Conservation (phyloP, 2,888 invertebrate genomes). For the Drosophila borealis region DNA sequence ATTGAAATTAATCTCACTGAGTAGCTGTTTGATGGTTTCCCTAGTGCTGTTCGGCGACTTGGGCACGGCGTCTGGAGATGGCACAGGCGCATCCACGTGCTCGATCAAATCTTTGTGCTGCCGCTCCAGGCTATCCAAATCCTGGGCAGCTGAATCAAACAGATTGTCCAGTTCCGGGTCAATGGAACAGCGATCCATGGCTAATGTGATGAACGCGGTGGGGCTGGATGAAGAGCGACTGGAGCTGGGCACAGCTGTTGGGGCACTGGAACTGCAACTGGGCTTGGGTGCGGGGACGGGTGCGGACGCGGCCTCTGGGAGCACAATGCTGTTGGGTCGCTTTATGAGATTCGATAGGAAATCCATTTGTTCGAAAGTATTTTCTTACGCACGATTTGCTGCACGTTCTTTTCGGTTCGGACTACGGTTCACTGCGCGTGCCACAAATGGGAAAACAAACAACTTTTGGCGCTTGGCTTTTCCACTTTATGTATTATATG, state of each 20-base stretch:
- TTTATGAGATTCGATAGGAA: constrained; percentile 84
- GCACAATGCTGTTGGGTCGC: constrained; percentile 79
- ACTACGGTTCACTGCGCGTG: constrained; percentile 55
- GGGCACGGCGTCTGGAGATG: not conserved
- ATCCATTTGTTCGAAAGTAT: constrained; percentile 72
- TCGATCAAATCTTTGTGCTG: constrained; percentile 42
- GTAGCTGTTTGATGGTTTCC: constrained; percentile 74
- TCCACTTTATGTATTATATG: constrained; percentile 4
- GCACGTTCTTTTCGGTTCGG: constrained; percentile 9
- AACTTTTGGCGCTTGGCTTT: constrained; percentile 23
- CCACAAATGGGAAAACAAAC: constrained; percentile 38
- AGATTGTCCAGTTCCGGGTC: constrained; percentile 43
- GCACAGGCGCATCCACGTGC: not conserved
- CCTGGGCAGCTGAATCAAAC: constrained; percentile 54
- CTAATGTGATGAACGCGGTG: constrained; percentile 16
- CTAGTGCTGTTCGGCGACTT: not conserved
- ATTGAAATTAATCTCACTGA: constrained; percentile 80
- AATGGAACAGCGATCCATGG: constrained; percentile 48
- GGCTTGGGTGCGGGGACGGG: not conserved
- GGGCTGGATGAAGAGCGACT: constrained; percentile 3
- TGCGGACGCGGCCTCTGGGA: not conserved
- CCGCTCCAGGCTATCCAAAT: constrained; percentile 48
- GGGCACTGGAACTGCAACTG: constrained; percentile 8
- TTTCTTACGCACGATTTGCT: constrained; percentile 74
- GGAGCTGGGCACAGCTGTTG: constrained; percentile 7